A percentile compares a stretch with the other conserved stretches of the same genome.
phyloP scores from a whole-genome alignment of 2,888 invertebrate species.

The Andrena fulva region DNA sequence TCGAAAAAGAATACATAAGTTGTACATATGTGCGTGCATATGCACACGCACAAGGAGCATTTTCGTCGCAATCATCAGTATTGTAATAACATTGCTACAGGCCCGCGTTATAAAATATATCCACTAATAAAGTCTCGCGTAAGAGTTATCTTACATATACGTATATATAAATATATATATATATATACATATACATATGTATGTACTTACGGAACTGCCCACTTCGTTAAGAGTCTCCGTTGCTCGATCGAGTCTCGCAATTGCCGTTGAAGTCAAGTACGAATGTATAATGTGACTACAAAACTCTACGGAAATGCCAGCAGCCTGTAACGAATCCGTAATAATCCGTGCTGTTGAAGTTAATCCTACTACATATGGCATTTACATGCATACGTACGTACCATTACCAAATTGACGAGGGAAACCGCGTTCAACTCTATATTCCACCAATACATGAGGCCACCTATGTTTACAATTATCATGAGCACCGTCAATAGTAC shows the following conservation, averaged over 20 bases:
- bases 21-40: neutral
- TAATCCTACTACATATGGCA: neutral
- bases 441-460: slow-evolving; percentile 96
- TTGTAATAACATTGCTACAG: too few relatives aligned
- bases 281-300: slow-evolving; percentile 95
- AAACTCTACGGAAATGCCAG: slow-evolving; percentile 98
- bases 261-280: slow-evolving; percentile 86
- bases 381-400: slow-evolving; percentile 76
- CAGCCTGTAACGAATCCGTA: slow-evolving; percentile 86
- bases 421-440: slow-evolving; percentile 98
- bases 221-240: slow-evolving; percentile 91
- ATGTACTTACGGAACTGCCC: slow-evolving; percentile 91
- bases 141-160: too few relatives aligned
- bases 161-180: neutral
- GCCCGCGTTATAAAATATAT: too few relatives aligned
- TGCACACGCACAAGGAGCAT: too few relatives aligned
- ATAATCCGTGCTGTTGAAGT: neutral
- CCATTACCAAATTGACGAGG: slow-evolving; percentile 97
- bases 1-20: slow-evolving; percentile 38
- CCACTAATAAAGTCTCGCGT: too few relatives aligned
- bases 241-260: slow-evolving; percentile 88
- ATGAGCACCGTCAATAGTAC: slow-evolving; percentile 91
- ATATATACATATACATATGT: neutral
- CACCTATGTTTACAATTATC: slow-evolving; percentile 93
- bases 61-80: too few relatives aligned